Percentiles rank a stretch among this genome's conserved stretches.
These are phyloP conservation scores for Accipiter cooperii DNA, from an alignment of 2,113 vertebrate genomes.

Conservation along the genomic window DNA sequence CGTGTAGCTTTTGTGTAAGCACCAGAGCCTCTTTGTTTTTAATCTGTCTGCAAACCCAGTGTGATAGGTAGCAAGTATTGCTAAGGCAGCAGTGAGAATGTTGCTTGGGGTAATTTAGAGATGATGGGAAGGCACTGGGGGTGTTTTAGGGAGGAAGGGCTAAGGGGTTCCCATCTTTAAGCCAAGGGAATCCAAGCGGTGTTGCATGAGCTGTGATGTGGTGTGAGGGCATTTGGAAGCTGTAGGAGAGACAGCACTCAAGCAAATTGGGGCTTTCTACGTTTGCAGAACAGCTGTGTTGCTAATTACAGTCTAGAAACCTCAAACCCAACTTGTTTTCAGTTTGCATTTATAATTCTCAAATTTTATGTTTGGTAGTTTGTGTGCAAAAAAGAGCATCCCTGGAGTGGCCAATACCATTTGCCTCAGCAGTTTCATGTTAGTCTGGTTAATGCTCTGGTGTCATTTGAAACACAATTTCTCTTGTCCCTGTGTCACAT, in stretches of 20 bases:
- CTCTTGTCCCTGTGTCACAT: background rate
- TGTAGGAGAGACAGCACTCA: background rate
- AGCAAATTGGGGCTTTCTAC: background rate
- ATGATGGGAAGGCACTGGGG: background rate
- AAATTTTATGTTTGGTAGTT: background rate
- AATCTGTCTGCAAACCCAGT: background rate
- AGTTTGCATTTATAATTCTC: background rate
- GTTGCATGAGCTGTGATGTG: background rate
- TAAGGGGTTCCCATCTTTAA: background rate
- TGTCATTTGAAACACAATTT: background rate
- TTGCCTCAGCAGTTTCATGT: background rate
- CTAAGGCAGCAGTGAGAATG: rapidly evolving
- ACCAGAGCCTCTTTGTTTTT: background rate
- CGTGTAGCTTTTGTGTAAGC: background rate
- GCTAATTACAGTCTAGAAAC: background rate
- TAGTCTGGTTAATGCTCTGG: background rate
- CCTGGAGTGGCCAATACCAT: background rate
- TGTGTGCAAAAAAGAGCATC: background rate
- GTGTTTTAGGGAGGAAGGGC: background rate
- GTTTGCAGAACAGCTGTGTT: background rate
- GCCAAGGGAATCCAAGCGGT: background rate
- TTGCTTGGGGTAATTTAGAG: background rate
- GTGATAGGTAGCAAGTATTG: background rate
- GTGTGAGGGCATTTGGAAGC: background rate
- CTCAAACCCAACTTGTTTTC: background rate